phyloP scores from a whole-genome alignment of 2,797 vertebrate species.

The Coilia nasus region DNA sequence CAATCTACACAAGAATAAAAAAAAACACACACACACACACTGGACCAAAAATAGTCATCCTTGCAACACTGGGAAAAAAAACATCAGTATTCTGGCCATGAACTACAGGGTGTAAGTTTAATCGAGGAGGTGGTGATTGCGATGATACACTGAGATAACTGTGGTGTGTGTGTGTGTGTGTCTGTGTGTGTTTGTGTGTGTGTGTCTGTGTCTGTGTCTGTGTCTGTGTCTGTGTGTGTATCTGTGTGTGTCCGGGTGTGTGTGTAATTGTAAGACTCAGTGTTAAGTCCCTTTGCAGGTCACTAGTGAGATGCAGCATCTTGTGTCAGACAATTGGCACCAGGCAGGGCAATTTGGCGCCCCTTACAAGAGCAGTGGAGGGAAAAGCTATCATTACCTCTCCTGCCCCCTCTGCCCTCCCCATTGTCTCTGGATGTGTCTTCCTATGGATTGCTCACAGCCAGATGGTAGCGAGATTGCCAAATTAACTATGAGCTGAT shows the following conservation, averaged over 20 bases:
- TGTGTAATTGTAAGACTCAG: neutral
- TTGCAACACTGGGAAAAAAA: neutral
- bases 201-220: too few species aligned
- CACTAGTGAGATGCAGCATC: neutral
- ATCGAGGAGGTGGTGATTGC: neutral
- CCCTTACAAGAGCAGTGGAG: neutral
- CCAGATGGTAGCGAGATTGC: slow-evolving; percentile 15
- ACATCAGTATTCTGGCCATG: neutral
- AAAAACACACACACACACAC: neutral
- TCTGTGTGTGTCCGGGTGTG: too few species aligned
- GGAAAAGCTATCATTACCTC: slow-evolving; percentile 26
- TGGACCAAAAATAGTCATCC: neutral
- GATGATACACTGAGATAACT: neutral
- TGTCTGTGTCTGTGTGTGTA: too few species aligned
- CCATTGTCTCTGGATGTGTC: neutral
- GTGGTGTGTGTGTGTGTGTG: slow-evolving; percentile 14
- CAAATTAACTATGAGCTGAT: slow-evolving; percentile 19
- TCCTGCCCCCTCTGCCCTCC: neutral
- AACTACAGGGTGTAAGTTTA: neutral
- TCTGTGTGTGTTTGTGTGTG: neutral
- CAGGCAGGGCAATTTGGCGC: neutral
- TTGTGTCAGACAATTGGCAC: slow-evolving; percentile 2
- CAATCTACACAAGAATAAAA: neutral
- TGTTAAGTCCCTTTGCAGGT: neutral
- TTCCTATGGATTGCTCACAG: slow-evolving; percentile 4